phyloP scores from a whole-genome alignment of 1,140 invertebrate species.

The Sweltsa coloradensis region DNA sequence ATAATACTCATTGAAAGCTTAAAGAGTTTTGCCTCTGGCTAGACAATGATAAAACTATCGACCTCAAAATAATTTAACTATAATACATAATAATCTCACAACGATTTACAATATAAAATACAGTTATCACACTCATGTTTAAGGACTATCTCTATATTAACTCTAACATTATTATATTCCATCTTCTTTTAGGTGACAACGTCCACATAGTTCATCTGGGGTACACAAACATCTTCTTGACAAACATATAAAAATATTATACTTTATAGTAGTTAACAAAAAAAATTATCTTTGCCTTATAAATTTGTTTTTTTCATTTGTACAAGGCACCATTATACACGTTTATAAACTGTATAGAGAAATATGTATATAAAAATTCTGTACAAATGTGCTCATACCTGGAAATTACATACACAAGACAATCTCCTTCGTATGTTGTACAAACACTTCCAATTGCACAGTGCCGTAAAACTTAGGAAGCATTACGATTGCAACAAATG shows the following conservation, averaged over 20 bases:
- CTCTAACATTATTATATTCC: no score
- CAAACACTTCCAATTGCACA: no score
- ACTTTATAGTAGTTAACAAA: conserved; percentile 10
- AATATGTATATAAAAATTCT: conserved; percentile 9
- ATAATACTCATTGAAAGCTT: no score
- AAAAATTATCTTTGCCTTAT: conserved; percentile 12
- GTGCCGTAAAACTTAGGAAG: no score
- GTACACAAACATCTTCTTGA: no score
- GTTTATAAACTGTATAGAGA: conserved; percentile 11
- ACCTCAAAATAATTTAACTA: no score
- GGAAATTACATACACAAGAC: not conserved
- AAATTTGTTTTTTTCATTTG: conserved; percentile 14
- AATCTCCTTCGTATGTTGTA: no score
- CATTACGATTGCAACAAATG: no score
- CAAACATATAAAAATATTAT: conserved; percentile 14
- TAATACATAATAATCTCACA: no score
- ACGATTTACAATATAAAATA: conserved; percentile 10
- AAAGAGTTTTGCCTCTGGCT: no score
- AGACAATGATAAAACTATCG: no score
- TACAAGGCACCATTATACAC: conserved; percentile 14
- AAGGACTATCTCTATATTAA: conserved; percentile 2
- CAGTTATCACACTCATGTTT: conserved; percentile 5
- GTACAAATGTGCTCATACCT: conserved; percentile 2
- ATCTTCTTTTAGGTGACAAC: conserved; percentile 8
- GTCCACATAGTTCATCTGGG: no score